Evolutionary conservation across 2,797 vertebrate species (phyloP).

Genomic region (Danio aesculapii): DNA sequence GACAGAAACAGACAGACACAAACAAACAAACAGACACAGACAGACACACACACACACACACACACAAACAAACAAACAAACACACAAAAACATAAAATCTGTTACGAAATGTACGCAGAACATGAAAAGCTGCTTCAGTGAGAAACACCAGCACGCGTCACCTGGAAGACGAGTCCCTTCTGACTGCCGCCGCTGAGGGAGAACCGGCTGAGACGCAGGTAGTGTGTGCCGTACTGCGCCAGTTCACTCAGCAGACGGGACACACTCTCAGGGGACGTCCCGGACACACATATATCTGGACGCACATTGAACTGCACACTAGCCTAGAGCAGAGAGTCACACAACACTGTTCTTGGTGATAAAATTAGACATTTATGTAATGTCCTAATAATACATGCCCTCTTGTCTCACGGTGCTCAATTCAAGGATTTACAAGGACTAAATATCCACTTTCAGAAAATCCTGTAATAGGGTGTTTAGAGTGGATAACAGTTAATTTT

Average conservation of each 20-base stretch:
- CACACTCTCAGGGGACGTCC: conserved; percentile 91
- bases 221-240: conserved; percentile 91
- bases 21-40: too few relatives aligned
- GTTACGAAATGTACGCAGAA: too few relatives aligned
- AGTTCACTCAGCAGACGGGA: conserved; percentile 88
- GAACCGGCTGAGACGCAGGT: conserved; percentile 90
- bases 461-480: too few relatives aligned
- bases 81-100: too few relatives aligned
- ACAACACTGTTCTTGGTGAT: not conserved
- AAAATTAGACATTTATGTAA: not conserved
- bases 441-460: not conserved
- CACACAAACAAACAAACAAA: too few relatives aligned
- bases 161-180: conserved; percentile 96
- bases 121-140: not conserved
- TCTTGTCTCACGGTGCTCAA: not conserved
- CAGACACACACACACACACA: too few relatives aligned
- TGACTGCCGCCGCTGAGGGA: conserved; percentile 87
- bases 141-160: conserved; percentile 60
- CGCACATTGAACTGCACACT: conserved; percentile 88
- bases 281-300: conserved; percentile 89
- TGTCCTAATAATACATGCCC: not conserved
- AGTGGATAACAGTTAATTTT: too few relatives aligned
- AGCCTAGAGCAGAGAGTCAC: conserved; percentile 58
- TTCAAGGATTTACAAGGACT: not conserved
- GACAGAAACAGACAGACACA: too few relatives aligned